Base-by-base conservation (phyloP, 2,888 invertebrate species). In the Platynereis dumerilii region DNA sequence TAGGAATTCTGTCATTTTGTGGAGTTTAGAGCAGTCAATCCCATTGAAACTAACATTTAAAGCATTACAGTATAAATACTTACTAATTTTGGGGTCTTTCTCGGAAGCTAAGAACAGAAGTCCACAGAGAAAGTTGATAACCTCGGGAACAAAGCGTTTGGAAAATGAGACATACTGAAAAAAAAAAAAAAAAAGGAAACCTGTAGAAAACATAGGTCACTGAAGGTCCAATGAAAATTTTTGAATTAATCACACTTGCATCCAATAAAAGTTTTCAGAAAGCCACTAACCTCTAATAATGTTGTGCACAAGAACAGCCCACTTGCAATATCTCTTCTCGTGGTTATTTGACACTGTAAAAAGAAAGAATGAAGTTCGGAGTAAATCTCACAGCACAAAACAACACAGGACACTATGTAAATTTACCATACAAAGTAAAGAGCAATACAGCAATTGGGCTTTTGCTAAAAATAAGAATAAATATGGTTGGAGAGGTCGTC, bases 61-160 rank as follows among this genome's bases (percentile, higher is more conserved):
- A 22, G 7, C 3, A 55, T 34, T 34, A 34, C 34, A 34, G 7
- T 34, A 12, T 34, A 34, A 12, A 7, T 5, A 58, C 66, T 28
- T 52, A 70, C 70, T 27, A 63, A 62, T 69, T 44, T 67, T 62
- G 28, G 62, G 52, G 2, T 74, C 69, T 69, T 77, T 78, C 12
- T 72, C 66, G 22, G 73, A 58, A 20, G 90, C 88, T 82, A 93
- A 81, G 80, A 90, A 90, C 60, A 96, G 80, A 60, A 93, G 84
- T 0, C 94, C 93, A 69, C 88, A 85, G 7, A 96, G 85, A 78
- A 91, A 95, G 80, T 91, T 93, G 0, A 95, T 85, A 0, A 88
- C 91, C 20, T 92, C 89, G 0, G 96, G 94, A 24, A 92, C 86
- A 74, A 91, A 91, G 74, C 94, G 86, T 84, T 92, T 93, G 0